Evolutionary conservation across 1,140 invertebrate genomes (phyloP).

Genomic region (Euura saliciscinereae): DNA sequence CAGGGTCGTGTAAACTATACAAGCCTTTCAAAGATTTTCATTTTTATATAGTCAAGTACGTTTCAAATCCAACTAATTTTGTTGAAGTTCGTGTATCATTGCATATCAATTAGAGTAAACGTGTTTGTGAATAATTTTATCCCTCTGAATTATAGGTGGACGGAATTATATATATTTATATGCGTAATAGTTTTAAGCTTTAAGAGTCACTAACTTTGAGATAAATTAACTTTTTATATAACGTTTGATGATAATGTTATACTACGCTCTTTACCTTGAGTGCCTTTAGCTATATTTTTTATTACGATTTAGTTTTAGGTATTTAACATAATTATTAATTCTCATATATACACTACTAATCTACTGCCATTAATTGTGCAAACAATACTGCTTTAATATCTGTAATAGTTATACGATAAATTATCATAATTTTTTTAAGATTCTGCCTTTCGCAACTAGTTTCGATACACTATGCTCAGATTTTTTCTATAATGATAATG

Average conservation of each 20-base stretch:
- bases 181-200: background rate
- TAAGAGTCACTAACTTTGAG: background rate
- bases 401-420: background rate
- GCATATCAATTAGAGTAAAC: background rate
- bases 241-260: background rate
- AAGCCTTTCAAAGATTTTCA: background rate
- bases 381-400: background rate
- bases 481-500: too few species aligned
- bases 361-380: constrained; percentile 1
- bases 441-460: too few species aligned
- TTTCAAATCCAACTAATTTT: background rate
- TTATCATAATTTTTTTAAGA: background rate
- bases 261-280: constrained; percentile 4
- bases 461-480: too few species aligned
- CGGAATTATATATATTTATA: background rate
- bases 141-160: constrained; percentile 1
- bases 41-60: background rate
- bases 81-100: background rate
- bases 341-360: background rate
- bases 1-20: background rate
- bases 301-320: background rate
- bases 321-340: background rate
- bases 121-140: background rate
- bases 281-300: background rate
- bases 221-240: background rate